Conservation (phyloP, 2,888 invertebrate genomes). For the Magallana nippona region DNA sequence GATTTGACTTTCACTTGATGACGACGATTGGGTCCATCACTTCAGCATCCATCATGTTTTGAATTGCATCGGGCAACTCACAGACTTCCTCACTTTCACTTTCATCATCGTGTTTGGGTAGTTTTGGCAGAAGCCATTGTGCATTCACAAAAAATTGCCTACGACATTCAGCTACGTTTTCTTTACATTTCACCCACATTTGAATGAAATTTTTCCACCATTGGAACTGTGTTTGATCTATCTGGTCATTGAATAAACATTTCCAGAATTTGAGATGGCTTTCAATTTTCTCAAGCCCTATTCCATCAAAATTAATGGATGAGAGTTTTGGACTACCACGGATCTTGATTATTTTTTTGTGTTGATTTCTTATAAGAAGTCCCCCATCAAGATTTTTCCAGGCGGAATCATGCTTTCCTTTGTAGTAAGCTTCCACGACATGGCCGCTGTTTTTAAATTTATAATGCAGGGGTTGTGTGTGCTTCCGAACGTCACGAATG, state of each 20-base stretch:
- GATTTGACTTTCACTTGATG: not conserved
- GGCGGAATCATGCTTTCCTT: not conserved
- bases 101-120: not conserved
- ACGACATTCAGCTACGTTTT: not conserved
- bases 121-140: not conserved
- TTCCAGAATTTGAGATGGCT: not conserved
- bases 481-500: not conserved
- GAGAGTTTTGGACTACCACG: constrained; percentile 3
- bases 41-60: constrained; percentile 5
- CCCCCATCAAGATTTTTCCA: not conserved
- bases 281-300: not conserved
- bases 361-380: not conserved
- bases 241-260: constrained; percentile 6
- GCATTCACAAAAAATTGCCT: not conserved
- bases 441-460: not conserved
- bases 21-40: not conserved
- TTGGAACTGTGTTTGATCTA: not conserved
- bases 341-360: not conserved
- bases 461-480: not conserved
- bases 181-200: not conserved
- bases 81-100: not conserved
- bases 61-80: not conserved
- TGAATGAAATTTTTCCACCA: not conserved
- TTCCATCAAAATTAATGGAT: not conserved
- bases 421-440: not conserved